Evolutionary conservation across 2,888 invertebrate species (phyloP), one percentile per base, ranked within the genome.

Genomic region (Mantis religiosa): DNA sequence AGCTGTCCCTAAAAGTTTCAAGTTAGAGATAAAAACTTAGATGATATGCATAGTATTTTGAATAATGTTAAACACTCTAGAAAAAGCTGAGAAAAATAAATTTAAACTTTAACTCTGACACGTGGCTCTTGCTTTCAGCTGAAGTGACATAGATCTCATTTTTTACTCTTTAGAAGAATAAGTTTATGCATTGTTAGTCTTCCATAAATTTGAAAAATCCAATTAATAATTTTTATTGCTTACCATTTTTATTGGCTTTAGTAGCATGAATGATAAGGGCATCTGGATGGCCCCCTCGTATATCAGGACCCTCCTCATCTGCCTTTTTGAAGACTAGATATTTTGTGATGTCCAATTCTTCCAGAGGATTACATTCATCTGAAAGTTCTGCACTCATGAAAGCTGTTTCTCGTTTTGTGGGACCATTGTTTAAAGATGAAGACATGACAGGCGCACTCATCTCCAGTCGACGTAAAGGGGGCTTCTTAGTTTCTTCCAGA

Each of bases 221-320:
- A 71, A 71, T 71, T 14, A 25, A 71, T 1, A 20, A 20, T 71
- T 71, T 20, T 3, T 71, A 71, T 71, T 71, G 92, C 93, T 93
- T 94, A 95, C 97, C 95, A 92, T 95, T 97, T 95, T 98, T 98
- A 92, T 97, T 97, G 90, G 98, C 97, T 93, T 98, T 98, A 89
- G 99, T 98, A 85, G 99, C 99, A 92, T 99, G 97, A 83, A 99
- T 98, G 90, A 99, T 96, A 88, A 99, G 95, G 1, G 98, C 99
- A 93, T 99, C 98, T 2, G 98, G 96, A 90, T 97, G 96, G 12
- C 99, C 99, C 14, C 99, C 99, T 89, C 98, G 96, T 83, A 98
- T 96, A 91, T 98, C 98, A 0, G 98, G 98, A 6, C 98, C 98
- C 90, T 98, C 98, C 92, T 97, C 97, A 41, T 97, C 96, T 2